These are phyloP conservation scores for Amphibalanus amphitrite DNA, from an alignment of 1,140 invertebrate species.

Conservation along the genomic window DNA sequence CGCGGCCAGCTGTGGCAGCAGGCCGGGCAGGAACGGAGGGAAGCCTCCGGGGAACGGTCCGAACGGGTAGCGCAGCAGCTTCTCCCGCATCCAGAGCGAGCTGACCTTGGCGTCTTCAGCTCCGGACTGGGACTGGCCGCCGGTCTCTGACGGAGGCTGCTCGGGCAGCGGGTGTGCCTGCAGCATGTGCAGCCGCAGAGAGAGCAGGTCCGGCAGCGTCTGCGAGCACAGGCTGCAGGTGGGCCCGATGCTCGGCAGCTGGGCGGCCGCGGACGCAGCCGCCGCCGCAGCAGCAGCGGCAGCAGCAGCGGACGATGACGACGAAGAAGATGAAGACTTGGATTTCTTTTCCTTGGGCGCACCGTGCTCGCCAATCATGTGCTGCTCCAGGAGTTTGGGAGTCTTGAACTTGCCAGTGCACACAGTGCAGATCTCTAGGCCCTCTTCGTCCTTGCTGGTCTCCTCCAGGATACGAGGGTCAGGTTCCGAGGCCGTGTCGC, in stretches of 20 bases:
- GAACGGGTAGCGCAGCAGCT: conserved; percentile 14
- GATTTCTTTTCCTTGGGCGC: conserved; percentile 18
- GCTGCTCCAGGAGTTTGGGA: conserved; percentile 72
- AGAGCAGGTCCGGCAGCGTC: conserved; percentile 29
- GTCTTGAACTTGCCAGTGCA: conserved; percentile 75
- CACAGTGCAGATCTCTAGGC: conserved; percentile 55
- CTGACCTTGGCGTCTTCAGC: conserved; percentile 10
- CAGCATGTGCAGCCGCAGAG: conserved; percentile 36
- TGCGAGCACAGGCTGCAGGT: conserved; percentile 33
- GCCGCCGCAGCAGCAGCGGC: no score
- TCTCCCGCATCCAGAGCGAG: conserved; percentile 12
- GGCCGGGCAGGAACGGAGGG: background rate
- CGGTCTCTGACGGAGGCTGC: no score
- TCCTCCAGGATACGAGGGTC: conserved; percentile 17
- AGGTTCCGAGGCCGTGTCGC: conserved; percentile 37
- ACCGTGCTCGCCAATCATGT: conserved; percentile 66
- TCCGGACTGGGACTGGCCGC: conserved; percentile 4
- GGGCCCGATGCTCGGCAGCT: conserved; percentile 12
- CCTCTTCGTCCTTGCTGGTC: conserved; percentile 30
- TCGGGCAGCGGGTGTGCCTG: conserved; percentile 27
- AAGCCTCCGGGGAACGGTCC: conserved; percentile 6
- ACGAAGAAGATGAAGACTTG: no score
- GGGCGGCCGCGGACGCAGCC: conserved; percentile 15
- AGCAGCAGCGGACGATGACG: no score
- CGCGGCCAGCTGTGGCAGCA: no score